Evolutionary conservation across 2,797 vertebrate species (phyloP).

Genomic region (Periophthalmus magnuspinnatus): DNA sequence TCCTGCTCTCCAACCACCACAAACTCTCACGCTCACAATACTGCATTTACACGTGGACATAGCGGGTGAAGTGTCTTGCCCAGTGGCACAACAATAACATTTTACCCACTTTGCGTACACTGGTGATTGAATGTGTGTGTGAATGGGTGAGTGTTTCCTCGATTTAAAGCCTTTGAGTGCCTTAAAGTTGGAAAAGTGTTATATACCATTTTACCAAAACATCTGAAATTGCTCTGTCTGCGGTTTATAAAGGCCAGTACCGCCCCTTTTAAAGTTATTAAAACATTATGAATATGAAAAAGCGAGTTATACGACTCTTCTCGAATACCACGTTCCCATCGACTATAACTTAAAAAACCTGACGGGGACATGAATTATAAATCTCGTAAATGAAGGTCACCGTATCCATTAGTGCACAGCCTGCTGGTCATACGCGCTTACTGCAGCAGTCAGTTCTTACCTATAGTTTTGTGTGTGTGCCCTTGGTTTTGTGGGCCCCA

Average conservation of each 20-base stretch:
- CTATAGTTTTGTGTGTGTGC: conserved; percentile 51
- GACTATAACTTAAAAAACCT: conserved; percentile 23
- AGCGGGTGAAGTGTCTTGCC: no score
- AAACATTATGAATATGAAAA: conserved; percentile 27
- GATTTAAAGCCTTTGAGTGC: no score
- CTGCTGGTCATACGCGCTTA: conserved; percentile 50
- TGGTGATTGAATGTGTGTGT: no score
- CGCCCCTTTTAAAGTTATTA: conserved; percentile 5
- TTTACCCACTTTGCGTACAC: no score
- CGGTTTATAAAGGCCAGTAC: background rate
- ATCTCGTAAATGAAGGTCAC: conserved; percentile 60
- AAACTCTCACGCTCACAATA: no score
- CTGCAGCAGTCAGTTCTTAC: conserved; percentile 39
- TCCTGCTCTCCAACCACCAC: no score
- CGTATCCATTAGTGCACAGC: conserved; percentile 45
- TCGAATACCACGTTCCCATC: conserved; percentile 33
- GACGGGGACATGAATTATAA: conserved; percentile 35
- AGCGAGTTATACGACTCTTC: conserved; percentile 25
- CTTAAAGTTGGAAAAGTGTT: no score
- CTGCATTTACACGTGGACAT: no score
- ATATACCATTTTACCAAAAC: no score
- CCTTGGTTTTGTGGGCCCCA: conserved; percentile 58
- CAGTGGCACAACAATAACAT: no score
- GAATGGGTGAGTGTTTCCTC: no score
- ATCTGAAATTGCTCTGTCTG: background rate